Conservation (phyloP, 2,888 invertebrate genomes). For the Epinotia nisella region DNA sequence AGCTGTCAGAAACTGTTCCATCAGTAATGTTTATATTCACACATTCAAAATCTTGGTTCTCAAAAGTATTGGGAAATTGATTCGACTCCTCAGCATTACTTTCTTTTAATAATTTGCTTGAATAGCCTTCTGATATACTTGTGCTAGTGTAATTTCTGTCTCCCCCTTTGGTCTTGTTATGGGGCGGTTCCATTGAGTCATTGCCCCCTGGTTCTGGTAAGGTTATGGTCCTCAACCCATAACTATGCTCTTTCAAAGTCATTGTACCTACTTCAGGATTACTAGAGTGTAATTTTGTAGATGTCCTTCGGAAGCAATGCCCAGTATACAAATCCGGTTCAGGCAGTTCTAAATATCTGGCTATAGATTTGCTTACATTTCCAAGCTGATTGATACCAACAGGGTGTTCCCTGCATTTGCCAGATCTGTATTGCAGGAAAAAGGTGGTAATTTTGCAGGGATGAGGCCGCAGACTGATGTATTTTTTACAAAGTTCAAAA, state of each 20-base stretch:
- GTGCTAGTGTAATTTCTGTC: neutral
- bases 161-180: neutral
- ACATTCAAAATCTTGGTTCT: neutral
- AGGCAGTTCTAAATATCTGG: slow-evolving; percentile 32
- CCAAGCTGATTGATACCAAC: slow-evolving; percentile 41
- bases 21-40: slow-evolving; percentile 18
- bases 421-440: slow-evolving; percentile 23
- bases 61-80: neutral
- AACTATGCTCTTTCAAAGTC: neutral
- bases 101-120: neutral
- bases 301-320: slow-evolving; percentile 45
- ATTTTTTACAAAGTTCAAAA: slow-evolving; percentile 26
- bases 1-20: neutral
- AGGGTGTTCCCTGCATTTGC: slow-evolving; percentile 24
- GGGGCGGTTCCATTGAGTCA: neutral
- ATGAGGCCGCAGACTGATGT: slow-evolving; percentile 18
- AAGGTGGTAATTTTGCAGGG: slow-evolving; percentile 3
- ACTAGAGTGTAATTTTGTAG: slow-evolving; percentile 33
- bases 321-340: slow-evolving; percentile 43
- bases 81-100: neutral
- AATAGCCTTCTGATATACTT: neutral
- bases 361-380: slow-evolving; percentile 42
- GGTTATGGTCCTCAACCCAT: neutral
- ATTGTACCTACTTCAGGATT: slow-evolving; percentile 25
- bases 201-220: slow-evolving; percentile 1